Evolutionary conservation across 2,888 invertebrate genomes (phyloP), one percentile per base, ranked within the genome.

Genomic region (Hydraecia micacea): DNA sequence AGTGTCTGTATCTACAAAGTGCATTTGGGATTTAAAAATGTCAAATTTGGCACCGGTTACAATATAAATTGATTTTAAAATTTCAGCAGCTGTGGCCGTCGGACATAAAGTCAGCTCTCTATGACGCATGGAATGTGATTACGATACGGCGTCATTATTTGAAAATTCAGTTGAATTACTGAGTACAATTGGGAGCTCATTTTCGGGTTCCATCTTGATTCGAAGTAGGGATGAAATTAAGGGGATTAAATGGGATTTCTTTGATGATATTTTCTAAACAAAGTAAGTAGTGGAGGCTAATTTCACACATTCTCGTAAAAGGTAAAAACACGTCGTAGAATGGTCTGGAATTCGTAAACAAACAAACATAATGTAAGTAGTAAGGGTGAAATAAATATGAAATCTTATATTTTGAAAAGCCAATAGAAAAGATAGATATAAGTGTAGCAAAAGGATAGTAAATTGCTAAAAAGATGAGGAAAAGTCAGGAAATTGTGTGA

Each of bases 131-230:
- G 68, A 87, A 88, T 87, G 79, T 86, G 82, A 88, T 87, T 85
- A 87, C 75, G 79, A 84, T 85, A 83, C 75, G 73, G 75, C 73
- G 58, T 73, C 42, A 85, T 75, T 85, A 77, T 83, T 83, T 70
- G 70, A 28, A 78, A 84, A 81, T 70, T 84, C 79, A 4, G 36
- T 70, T 83, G 79, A 83, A 83, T 70, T 49, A 60, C 69, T 70
- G 86, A 87, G 87, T 91, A 85, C 90, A 92, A 83, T 86, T 81
- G 77, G 68, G 73, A 79, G 77, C 86, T 90, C 83, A 90, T 90
- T 91, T 91, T 88, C 84, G 78, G 84, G 32, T 39, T 65, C 36
- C 86, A 88, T 89, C 85, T 91, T 87, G 88, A 89, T 90, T 89
- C 84, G 72, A 83, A 83, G 81, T 89, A 66, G 82, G 87, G 79